These are phyloP conservation scores for Siniperca knerii DNA, from an alignment of 2,113 vertebrate species.

Conservation along the genomic window DNA sequence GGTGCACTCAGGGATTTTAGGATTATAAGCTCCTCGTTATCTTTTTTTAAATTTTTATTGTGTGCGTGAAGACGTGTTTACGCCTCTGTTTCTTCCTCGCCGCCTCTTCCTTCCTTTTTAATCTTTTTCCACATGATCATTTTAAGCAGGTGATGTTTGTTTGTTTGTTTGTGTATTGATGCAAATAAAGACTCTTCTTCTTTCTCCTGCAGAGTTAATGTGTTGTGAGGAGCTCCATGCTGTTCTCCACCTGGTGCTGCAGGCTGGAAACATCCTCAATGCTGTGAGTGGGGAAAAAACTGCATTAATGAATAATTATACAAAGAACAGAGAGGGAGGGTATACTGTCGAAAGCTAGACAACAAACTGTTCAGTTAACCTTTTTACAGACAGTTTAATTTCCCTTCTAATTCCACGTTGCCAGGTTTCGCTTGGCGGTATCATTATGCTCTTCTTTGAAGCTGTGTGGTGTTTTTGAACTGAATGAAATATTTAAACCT, in stretches of 20 bases:
- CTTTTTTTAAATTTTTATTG: background rate
- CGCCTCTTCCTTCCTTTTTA: constrained; percentile 20
- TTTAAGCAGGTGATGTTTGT: background rate
- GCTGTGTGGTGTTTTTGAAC: background rate
- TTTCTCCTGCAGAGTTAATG: constrained; percentile 87
- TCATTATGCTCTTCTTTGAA: background rate
- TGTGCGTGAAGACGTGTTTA: background rate
- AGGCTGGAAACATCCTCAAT: constrained; percentile 97
- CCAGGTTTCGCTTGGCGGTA: no score
- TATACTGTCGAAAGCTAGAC: background rate
- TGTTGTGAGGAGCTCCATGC: constrained; percentile 92
- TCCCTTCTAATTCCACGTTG: no score
- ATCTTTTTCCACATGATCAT: constrained; percentile 6
- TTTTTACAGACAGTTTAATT: no score
- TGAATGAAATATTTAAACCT: no score
- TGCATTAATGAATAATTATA: constrained; percentile 10
- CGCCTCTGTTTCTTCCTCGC: background rate
- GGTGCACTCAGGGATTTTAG: constrained; percentile 1
- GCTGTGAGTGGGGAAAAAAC: constrained; percentile 85
- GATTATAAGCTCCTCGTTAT: background rate
- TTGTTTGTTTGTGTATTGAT: background rate
- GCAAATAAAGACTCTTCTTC: background rate
- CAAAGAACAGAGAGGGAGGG: background rate
- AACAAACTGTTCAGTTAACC: background rate
- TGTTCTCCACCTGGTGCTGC: constrained; percentile 95